phyloP scores from a whole-genome alignment of 2,797 vertebrate species.

The Glossophaga mutica region DNA sequence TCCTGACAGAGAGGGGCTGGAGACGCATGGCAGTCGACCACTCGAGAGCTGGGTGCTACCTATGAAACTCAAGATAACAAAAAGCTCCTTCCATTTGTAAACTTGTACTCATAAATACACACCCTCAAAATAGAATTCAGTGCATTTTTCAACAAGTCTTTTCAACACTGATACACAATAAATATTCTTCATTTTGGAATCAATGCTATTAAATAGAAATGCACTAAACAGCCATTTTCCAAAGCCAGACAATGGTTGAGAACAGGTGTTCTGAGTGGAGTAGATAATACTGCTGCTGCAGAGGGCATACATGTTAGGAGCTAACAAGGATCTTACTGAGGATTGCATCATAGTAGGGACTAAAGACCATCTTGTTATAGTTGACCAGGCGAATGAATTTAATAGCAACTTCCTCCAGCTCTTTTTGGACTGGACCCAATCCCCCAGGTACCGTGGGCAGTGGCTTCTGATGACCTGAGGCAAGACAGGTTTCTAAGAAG shows the following conservation, averaged over 20 bases:
- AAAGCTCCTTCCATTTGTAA: constrained; percentile 50
- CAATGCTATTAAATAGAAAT: constrained; percentile 48
- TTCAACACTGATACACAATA: not conserved
- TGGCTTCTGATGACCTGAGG: constrained; percentile 85
- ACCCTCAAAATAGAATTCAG: constrained; percentile 54
- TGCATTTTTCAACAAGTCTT: constrained; percentile 9
- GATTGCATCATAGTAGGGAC: constrained; percentile 93
- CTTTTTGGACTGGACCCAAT: constrained; percentile 89
- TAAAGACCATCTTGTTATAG: constrained; percentile 98
- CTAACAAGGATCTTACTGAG: constrained; percentile 83
- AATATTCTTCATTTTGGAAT: constrained; percentile 25
- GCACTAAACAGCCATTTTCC: constrained; percentile 74
- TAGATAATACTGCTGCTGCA: not conserved
- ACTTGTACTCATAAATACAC: constrained; percentile 62
- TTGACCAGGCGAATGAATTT: constrained; percentile 92
- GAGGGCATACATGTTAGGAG: constrained; percentile 35
- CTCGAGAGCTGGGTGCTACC: not conserved
- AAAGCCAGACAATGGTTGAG: constrained; percentile 64
- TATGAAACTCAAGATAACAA: not conserved
- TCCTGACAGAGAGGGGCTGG: not conserved
- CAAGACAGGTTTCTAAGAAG: constrained; percentile 90
- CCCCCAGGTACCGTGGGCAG: constrained; percentile 89
- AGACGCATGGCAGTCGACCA: not conserved
- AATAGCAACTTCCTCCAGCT: constrained; percentile 91
- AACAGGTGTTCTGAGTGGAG: constrained; percentile 2